Base-by-base conservation (phyloP, 2,888 invertebrate species). In the Apodemia duryi region DNA sequence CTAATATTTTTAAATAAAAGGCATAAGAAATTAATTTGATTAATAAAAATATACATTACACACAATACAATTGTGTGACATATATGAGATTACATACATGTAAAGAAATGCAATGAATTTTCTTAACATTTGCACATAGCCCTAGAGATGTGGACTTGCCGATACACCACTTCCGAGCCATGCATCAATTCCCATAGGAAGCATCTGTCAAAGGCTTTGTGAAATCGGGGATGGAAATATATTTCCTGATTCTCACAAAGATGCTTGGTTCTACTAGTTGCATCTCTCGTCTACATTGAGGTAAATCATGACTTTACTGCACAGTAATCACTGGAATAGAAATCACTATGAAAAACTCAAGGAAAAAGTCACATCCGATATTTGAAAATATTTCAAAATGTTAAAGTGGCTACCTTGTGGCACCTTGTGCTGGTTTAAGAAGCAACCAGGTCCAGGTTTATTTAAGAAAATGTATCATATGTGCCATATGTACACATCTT, bases 151-250 rank as follows among this genome's bases (percentile, higher is more conserved):
- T 32, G 11, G 11, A 32, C 11, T 54, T 11, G 54, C 29, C 54
- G 54, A 54, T 54, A 54, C 54, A 52, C 52, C 52, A 54, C 32
- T 54, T 54, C 54, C 54, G 54, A 32, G 29, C 29, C 32, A 57
- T 57, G 28, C 54, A 11, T 57, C 57, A 11, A 57, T 57, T 57
- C 57, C 32, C 57, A 57, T 57, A 32, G 57, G 57, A 57, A 10
- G 57, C 57, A 57, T 57, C 32, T 57, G 57, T 57, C 57, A 57
- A 57, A 57, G 57, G 57, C 57, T 57, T 32, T 57, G 57, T 57
- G 32, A 46, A 32, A 29, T 11, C 28, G 32, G 57, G 29, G 32
- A 57, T 57, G 57, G 57, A 57, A 57, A 57, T 57, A 57, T 57
- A 57, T 57, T 57, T 57, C 57, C 57, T 57, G 57, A 10, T 1